These are phyloP conservation scores for Brachionus plicatilis DNA, from an alignment of 1,140 invertebrate genomes.

Conservation along the genomic window DNA sequence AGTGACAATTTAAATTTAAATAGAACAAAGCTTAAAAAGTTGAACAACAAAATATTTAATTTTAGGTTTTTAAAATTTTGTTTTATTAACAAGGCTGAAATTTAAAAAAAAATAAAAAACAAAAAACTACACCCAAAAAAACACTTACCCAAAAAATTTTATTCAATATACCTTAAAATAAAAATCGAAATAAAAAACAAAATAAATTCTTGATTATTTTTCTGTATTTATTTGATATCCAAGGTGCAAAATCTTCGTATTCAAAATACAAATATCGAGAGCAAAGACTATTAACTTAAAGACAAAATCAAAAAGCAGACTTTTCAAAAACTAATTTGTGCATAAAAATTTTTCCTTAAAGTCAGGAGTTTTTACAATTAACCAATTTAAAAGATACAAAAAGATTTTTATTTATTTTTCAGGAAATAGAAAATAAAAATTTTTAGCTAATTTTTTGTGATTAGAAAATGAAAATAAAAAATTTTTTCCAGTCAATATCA, in stretches of 20 bases:
- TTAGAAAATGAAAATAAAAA: not conserved
- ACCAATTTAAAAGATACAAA: no score
- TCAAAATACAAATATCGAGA: not conserved
- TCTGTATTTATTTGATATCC: no score
- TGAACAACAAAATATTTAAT: no score
- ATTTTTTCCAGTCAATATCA: not conserved
- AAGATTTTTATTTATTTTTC: no score
- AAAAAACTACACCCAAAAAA: not conserved
- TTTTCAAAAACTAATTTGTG: not conserved
- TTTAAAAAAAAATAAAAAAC: not conserved
- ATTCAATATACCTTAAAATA: not conserved
- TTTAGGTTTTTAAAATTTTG: no score
- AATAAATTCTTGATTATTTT: not conserved
- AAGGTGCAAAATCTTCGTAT: not conserved
- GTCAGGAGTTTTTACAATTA: no score
- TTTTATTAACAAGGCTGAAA: no score
- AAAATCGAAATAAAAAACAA: not conserved
- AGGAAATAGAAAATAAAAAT: no score
- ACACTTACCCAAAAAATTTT: not conserved
- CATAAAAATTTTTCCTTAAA: not conserved
- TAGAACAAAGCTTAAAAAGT: no score
- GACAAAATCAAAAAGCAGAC: no score
- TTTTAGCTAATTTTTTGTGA: not conserved
- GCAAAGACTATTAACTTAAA: not conserved
- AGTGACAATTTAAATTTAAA: no score